A percentile compares a stretch with the other conserved stretches of the same genome.
Conservation (phyloP, 2,113 vertebrate genomes). For the Desmodus rotundus region DNA sequence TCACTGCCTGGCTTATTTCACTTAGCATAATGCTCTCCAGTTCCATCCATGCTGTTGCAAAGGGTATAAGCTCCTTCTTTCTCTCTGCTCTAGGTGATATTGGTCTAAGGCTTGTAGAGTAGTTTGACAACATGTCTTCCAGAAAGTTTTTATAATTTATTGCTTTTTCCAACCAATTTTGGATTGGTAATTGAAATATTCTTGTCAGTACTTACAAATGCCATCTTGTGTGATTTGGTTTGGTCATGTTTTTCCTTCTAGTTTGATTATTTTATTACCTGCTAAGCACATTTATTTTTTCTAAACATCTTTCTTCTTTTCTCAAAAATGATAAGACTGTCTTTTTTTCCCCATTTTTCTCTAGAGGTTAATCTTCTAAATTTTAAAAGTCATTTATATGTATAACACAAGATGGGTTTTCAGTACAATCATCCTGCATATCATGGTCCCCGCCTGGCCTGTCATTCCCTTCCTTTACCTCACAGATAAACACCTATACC, state of each 20-base stretch:
- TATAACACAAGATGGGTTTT: not conserved
- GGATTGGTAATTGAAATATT: not conserved
- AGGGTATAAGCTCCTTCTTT: too few species aligned
- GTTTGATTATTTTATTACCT: not conserved
- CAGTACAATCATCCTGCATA: not conserved
- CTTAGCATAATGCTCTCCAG: too few species aligned
- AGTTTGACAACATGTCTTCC: conserved; percentile 8
- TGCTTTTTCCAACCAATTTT: not conserved
- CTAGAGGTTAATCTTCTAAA: not conserved
- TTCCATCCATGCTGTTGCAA: too few species aligned
- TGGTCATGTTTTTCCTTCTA: not conserved
- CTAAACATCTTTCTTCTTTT: not conserved
- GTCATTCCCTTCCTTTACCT: not conserved
- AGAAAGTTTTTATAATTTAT: not conserved
- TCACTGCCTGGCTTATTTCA: too few species aligned
- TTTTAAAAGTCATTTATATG: not conserved
- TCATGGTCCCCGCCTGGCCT: not conserved
- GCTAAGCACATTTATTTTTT: not conserved
- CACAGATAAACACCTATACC: not conserved
- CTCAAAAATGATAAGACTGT: not conserved
- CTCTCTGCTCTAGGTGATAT: too few species aligned
- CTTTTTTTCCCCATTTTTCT: not conserved
- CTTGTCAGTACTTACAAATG: not conserved
- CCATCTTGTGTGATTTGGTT: not conserved
- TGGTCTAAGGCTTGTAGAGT: not conserved